phyloP scores from a whole-genome alignment of 2,888 invertebrate species.

The Calliphora vomitoria region DNA sequence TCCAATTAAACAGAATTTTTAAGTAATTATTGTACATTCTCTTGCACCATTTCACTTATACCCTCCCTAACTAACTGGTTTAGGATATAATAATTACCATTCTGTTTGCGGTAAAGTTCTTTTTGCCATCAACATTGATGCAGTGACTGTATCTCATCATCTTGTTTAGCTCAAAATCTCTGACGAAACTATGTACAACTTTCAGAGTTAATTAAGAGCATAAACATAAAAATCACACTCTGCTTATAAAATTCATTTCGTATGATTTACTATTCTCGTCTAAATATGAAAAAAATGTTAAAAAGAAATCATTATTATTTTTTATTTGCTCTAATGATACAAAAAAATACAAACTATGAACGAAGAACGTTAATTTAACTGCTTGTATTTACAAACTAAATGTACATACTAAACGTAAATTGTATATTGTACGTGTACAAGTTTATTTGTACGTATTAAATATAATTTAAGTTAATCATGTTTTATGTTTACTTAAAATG shows the following conservation, averaged over 20 bases:
- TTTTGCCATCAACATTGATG: neutral
- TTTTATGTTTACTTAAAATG: slow-evolving; percentile 39
- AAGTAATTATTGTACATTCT: too few species aligned
- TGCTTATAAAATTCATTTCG: slow-evolving; percentile 2
- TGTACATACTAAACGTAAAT: neutral
- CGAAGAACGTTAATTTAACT: slow-evolving; percentile 2
- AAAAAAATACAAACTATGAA: neutral
- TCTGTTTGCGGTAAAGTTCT: neutral
- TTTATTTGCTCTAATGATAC: slow-evolving; percentile 14
- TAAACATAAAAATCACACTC: slow-evolving; percentile 5
- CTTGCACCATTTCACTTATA: too few species aligned
- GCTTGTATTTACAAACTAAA: slow-evolving; percentile 15
- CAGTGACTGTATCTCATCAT: neutral
- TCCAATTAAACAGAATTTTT: too few species aligned
- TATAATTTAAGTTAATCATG: slow-evolving; percentile 49
- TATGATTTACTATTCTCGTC: neutral
- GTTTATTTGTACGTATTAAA: slow-evolving; percentile 22
- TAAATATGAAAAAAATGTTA: neutral
- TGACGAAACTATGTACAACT: neutral
- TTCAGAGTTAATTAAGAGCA: neutral
- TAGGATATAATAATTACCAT: too few species aligned
- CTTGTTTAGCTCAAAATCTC: neutral
- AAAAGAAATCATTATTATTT: slow-evolving; percentile 24
- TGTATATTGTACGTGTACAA: neutral
- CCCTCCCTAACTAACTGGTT: too few species aligned